Conservation (phyloP, 2,797 vertebrate genomes). For the Rhynchotus rufescens region DNA sequence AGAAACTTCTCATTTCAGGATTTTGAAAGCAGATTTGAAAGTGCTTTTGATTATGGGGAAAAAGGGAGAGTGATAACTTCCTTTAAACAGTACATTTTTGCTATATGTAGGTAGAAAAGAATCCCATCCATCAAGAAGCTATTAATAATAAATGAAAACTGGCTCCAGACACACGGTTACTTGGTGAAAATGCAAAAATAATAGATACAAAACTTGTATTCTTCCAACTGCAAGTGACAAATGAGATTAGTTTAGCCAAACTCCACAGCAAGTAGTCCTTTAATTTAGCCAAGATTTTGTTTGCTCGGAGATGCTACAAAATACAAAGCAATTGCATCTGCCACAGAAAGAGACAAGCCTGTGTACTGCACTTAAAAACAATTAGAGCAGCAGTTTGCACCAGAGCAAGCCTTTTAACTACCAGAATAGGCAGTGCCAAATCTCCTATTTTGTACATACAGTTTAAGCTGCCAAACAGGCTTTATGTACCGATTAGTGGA, state of each 20-base stretch:
- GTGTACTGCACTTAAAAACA: conserved; percentile 42
- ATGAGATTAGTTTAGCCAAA: conserved; percentile 65
- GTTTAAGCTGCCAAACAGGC: conserved; percentile 61
- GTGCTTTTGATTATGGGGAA: conserved; percentile 46
- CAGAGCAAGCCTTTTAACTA: conserved; percentile 31
- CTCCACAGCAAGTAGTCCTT: conserved; percentile 55
- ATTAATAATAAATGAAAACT: conserved; percentile 70
- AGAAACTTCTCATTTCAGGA: conserved; percentile 42
- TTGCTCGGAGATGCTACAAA: conserved; percentile 41
- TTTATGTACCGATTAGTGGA: conserved; percentile 54
- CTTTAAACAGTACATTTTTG: conserved; percentile 40
- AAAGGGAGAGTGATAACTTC: conserved; percentile 8
- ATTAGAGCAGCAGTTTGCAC: conserved; percentile 10
- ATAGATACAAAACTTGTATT: conserved; percentile 55
- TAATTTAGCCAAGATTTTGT: conserved; percentile 68
- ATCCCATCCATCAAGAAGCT: conserved; percentile 59
- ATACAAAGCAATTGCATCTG: conserved; percentile 18
- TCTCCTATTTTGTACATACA: conserved; percentile 24
- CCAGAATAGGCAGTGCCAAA: conserved; percentile 36
- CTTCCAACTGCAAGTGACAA: conserved; percentile 52
- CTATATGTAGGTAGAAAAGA: conserved; percentile 56
- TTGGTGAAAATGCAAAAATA: conserved; percentile 59
- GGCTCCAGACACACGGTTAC: conserved; percentile 50
- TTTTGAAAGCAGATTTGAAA: conserved; percentile 52
- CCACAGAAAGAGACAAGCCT: conserved; percentile 33